Conservation (phyloP, 2,797 vertebrate genomes). For the Gallirallus australis region DNA sequence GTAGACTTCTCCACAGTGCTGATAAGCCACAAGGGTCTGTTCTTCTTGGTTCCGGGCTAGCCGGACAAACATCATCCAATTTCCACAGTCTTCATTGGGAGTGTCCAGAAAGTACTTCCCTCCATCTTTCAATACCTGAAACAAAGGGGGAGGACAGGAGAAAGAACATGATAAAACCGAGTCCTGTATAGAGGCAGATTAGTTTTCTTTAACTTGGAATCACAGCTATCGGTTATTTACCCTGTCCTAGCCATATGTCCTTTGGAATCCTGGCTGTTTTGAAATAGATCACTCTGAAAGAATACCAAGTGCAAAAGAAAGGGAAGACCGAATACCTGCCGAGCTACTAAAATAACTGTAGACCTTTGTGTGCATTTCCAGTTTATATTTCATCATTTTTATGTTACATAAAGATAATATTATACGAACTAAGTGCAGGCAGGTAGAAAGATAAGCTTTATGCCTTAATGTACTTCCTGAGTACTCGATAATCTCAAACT, state of each 20-base stretch:
- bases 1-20: slow-evolving; percentile 73
- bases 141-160: not conserved
- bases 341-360: not conserved
- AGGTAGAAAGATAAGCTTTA: slow-evolving; percentile 60
- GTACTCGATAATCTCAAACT: slow-evolving; percentile 45
- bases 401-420: slow-evolving; percentile 52
- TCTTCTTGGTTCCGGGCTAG: slow-evolving; percentile 71
- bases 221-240: not conserved
- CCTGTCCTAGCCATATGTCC: not conserved
- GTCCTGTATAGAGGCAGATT: not conserved
- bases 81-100: slow-evolving; percentile 75
- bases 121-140: slow-evolving; percentile 71
- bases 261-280: not conserved
- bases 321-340: not conserved
- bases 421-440: slow-evolving; percentile 47
- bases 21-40: slow-evolving; percentile 74
- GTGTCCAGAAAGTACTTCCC: slow-evolving; percentile 72
- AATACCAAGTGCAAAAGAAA: not conserved
- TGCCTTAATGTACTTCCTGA: slow-evolving; percentile 67
- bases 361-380: slow-evolving; percentile 49
- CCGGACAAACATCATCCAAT: slow-evolving; percentile 77
- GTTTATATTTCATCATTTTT: slow-evolving; percentile 56
- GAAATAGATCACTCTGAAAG: not conserved
- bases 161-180: not conserved
- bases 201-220: not conserved